Base-by-base conservation (phyloP, 2,888 invertebrate species). In the Tipula lateralis region DNA sequence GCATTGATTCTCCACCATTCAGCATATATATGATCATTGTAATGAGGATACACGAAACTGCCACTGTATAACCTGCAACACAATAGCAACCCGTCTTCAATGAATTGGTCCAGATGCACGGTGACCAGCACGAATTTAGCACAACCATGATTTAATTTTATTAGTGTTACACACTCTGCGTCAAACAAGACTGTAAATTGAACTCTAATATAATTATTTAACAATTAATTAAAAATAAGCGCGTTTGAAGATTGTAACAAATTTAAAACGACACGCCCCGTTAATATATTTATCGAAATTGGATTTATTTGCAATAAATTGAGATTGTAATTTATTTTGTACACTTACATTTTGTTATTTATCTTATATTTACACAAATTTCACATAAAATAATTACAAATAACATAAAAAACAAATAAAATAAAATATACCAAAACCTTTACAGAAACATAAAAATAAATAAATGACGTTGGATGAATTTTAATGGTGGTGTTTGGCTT, bases 1-100 rank as follows among this genome's bases (percentile, higher is more conserved):
- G 96, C 0, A 96, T 94, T 0, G 97, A 97, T 88, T 97, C 96
- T 24, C 97, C 97, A n/a, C 97, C 97, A 86, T 90, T 89, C 91
- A 97, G 93, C 90, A 96, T 94, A 88, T 96, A 96, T 0, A 91
- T 90, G 87, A 89, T 89, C 86, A 93, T 89, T 3, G 95, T 95
- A 86, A 96, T 96, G 0, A 95, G 88, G 13, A 96, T 92, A 32
- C 95, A 87, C 86, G 95, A 94, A 88, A 95, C 91, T 1, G 96
- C 94, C 34, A 93, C 92, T 0, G 96, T 95, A 87, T 97, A 97
- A 29, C 92, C 93, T 0, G 96, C 96, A 85, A 97, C 94, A 0
- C 94, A 94, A 88, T 93, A 93, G 88, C 95, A 94, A 9, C 96
- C 96, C 34, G 93, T 92, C 89, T 94, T 95, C 3, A 96, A 92